These are phyloP conservation scores for Parapsyche elsis DNA, from an alignment of 1,140 invertebrate species.

Conservation along the genomic window DNA sequence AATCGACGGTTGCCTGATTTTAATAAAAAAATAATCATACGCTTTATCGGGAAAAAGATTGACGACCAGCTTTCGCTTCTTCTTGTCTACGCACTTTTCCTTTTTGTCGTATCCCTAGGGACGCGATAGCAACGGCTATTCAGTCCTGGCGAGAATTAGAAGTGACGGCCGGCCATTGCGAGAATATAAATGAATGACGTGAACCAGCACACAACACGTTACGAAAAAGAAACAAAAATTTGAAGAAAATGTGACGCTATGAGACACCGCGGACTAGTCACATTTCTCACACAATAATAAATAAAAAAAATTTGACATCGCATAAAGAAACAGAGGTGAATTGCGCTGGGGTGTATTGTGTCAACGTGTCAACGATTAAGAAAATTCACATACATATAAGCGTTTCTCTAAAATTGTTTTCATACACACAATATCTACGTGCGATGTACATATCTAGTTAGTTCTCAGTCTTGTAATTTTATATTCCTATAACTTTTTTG, in stretches of 20 bases:
- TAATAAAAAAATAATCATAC: too few relatives aligned
- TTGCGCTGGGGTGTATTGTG: too few relatives aligned
- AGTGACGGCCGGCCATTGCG: conserved; percentile 32
- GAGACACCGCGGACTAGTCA: background rate
- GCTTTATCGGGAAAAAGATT: too few relatives aligned
- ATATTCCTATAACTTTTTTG: too few relatives aligned
- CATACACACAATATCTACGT: too few relatives aligned
- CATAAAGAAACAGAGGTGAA: background rate
- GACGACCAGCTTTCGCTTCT: too few relatives aligned
- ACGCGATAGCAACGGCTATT: background rate
- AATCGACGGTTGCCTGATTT: too few relatives aligned
- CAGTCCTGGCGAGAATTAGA: conserved; percentile 11
- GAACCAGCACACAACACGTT: background rate
- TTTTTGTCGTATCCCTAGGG: background rate
- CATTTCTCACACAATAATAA: background rate
- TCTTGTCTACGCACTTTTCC: background rate
- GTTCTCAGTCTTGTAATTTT: too few relatives aligned
- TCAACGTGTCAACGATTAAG: too few relatives aligned
- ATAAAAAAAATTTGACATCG: background rate
- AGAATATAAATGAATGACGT: conserved; percentile 37
- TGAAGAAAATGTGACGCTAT: background rate
- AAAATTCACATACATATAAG: too few relatives aligned
- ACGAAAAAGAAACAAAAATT: background rate
- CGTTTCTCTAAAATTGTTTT: too few relatives aligned
- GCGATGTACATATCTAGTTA: too few relatives aligned